Base-by-base conservation (phyloP, 92 coral and sea anemone species). In the Anthopleura xanthogrammica region DNA sequence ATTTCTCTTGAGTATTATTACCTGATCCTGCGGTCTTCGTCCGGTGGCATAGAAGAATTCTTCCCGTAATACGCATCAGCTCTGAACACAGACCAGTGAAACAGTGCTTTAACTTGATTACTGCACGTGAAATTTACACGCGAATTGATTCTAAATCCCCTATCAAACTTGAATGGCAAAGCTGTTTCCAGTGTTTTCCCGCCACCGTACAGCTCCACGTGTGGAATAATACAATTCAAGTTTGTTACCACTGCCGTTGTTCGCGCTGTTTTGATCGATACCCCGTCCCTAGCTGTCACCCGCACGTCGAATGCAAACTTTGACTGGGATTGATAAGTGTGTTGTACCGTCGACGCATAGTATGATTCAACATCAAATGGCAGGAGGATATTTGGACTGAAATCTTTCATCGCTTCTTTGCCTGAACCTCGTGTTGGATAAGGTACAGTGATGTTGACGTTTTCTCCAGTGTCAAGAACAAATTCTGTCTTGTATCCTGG, bases 181-280 rank as follows among this genome's bases (percentile, higher is more conserved):
- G 91, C 92, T 0, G 60, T 66, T 22, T 48, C 24, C 7, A 83
- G 65, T 41, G 86, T 87, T 36, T 65, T 80, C 50, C 82, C 88
- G 81, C 98, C 99, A 12, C 99, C 99, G 60, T 72, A 55, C 16
- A 94, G 84, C 54, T 78, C 85, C 17, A 96, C 87, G 19, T 52
- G 72, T 2, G 91, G 97, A 16, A 87, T 75, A 55, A 85, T 81
- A 73, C 97, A 95, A 5, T 87, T 66, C 55, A 74, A 56, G 56
- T 89, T 56, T 54, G 95, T 85, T 9, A 96, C 85, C n/a, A 83
- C 89, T 12, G 94, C 94, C 16, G 55, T 76, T 11, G 91, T 85
- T 11, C 20, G 75, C 55, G 92, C 82, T 29, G 76, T 46, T 62
- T 95, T 86, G 16, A 57, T 72, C 57, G 89, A 81, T 9, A 80